phyloP scores from a whole-genome alignment of 2,113 vertebrate species.

The Leucoraja erinaceus region DNA sequence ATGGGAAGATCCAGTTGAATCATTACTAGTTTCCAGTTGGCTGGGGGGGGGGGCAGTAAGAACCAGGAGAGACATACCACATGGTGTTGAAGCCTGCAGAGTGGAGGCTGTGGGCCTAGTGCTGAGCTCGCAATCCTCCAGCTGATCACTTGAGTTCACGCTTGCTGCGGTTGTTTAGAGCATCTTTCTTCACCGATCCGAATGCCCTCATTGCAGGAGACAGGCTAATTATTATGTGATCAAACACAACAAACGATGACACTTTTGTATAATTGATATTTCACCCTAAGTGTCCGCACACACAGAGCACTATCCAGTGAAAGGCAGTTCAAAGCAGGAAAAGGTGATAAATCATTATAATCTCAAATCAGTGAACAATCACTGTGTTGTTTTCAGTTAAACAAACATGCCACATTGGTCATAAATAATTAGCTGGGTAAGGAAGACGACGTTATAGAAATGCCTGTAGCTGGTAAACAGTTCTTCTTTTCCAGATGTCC shows the following conservation, averaged over 20 bases:
- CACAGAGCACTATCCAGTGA: background rate
- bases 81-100: too few relatives aligned
- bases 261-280: background rate
- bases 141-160: background rate
- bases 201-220: background rate
- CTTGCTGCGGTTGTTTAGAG: background rate
- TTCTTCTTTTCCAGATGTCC: conserved; percentile 6
- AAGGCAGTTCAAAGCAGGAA: background rate
- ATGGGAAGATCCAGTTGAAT: too few relatives aligned
- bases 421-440: conserved; percentile 1
- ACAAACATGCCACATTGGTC: background rate
- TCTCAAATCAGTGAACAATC: background rate
- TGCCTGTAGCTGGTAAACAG: background rate
- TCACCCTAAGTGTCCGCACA: background rate
- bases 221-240: background rate
- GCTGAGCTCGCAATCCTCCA: background rate
- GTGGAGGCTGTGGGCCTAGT: too few relatives aligned
- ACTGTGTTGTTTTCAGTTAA: background rate
- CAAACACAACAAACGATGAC: background rate
- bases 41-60: too few relatives aligned
- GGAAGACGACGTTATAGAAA: background rate
- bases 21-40: too few relatives aligned
- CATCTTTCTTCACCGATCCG: background rate
- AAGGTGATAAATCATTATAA: conserved; percentile 8
- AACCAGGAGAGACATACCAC: too few relatives aligned